phyloP scores from a whole-genome alignment of 1,140 invertebrate species.

The Pollicipes pollicipes region DNA sequence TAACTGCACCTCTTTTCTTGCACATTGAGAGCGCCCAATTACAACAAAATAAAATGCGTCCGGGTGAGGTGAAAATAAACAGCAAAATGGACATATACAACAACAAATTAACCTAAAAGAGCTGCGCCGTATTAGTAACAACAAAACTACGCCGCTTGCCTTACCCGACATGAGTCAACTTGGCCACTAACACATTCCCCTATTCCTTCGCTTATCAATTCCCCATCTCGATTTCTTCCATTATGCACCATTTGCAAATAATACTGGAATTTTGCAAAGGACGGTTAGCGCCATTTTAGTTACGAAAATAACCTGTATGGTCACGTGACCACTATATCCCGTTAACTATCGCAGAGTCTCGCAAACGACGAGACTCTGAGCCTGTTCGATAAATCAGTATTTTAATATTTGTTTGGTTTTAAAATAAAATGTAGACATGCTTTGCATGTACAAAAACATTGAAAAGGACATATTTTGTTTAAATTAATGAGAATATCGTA shows the following conservation, averaged over 20 bases:
- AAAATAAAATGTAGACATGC: no score
- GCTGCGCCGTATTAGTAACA: background rate
- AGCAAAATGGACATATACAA: background rate
- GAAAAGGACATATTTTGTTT: no score
- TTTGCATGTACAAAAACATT: no score
- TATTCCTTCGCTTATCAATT: background rate
- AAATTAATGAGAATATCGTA: no score
- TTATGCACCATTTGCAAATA: background rate
- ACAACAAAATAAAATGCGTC: no score
- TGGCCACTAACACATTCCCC: background rate
- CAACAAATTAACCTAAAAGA: background rate
- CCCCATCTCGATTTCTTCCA: background rate
- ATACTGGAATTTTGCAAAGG: background rate
- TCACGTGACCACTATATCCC: background rate
- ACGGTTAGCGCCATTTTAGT: conserved; percentile 7
- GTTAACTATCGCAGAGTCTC: conserved; percentile 1
- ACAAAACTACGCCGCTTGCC: background rate
- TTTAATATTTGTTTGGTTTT: no score
- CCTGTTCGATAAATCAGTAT: no score
- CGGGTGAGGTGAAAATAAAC: no score
- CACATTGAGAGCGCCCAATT: no score
- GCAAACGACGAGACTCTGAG: background rate
- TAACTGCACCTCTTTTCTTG: no score
- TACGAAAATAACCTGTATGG: conserved; percentile 4
- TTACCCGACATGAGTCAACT: background rate